phyloP scores from a whole-genome alignment of 2,113 vertebrate species.

The Mesitornis unicolor region DNA sequence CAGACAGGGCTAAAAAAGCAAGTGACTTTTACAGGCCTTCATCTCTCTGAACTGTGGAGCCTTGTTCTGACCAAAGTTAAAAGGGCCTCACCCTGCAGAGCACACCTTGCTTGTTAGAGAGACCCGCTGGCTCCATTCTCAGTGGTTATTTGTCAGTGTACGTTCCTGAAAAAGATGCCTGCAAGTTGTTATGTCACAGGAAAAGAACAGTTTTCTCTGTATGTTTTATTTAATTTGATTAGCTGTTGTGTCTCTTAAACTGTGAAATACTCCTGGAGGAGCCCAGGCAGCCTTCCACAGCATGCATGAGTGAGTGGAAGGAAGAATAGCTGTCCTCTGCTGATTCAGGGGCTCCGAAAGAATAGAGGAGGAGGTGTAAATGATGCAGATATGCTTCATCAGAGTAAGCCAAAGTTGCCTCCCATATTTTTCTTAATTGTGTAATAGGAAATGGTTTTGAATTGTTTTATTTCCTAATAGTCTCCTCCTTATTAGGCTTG shows the following conservation, averaged over 20 bases:
- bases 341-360: not conserved
- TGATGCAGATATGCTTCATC: not conserved
- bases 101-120: not conserved
- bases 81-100: not conserved
- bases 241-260: not conserved
- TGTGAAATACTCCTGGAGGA: not conserved
- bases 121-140: not conserved
- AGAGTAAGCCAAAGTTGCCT: constrained; percentile 31
- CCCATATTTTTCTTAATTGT: constrained; percentile 42
- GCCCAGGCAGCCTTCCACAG: not conserved
- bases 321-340: not conserved
- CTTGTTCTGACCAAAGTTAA: not conserved
- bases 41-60: not conserved
- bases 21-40: fast-evolving
- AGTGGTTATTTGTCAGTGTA: not conserved
- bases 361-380: not conserved
- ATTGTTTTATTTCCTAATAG: constrained; percentile 60
- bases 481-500: constrained; percentile 37
- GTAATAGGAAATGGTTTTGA: constrained; percentile 53
- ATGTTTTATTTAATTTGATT: not conserved
- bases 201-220: not conserved
- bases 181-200: not conserved
- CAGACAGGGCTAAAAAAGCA: not conserved
- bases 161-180: not conserved
- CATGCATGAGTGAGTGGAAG: not conserved